Conservation (phyloP, 2,797 vertebrate genomes). For the Sebastes kiyomatsui region DNA sequence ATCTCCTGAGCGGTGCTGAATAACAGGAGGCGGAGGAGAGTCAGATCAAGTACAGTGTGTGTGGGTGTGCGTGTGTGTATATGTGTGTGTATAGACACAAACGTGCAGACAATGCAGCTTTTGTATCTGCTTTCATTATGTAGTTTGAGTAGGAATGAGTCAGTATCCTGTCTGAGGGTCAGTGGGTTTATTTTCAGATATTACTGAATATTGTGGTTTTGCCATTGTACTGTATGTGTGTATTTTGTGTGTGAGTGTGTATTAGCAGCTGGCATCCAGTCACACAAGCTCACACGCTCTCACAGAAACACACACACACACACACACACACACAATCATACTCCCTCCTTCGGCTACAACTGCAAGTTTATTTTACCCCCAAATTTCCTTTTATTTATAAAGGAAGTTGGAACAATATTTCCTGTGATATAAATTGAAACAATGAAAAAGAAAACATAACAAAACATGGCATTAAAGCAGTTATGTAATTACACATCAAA, state of each 20-base stretch:
- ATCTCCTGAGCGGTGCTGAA: constrained; percentile 59
- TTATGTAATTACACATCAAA: constrained; percentile 41
- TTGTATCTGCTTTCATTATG: constrained; percentile 42
- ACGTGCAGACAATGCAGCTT: constrained; percentile 52
- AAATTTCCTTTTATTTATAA: constrained; percentile 44
- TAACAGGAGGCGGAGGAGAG: constrained; percentile 56
- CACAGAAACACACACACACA: not conserved
- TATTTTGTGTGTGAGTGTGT: constrained; percentile 20
- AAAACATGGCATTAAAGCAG: constrained; percentile 1
- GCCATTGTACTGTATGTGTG: constrained; percentile 3
- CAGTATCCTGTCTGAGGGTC: constrained; percentile 58
- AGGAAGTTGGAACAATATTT: constrained; percentile 45
- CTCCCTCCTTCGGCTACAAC: not conserved
- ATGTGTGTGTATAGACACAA: not conserved
- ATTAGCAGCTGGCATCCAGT: not conserved
- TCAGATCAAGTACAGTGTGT: constrained; percentile 23
- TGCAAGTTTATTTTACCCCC: constrained; percentile 18
- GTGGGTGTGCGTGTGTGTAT: no score
- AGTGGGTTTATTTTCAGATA: constrained; percentile 49
- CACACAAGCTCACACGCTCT: not conserved
- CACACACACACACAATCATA: not conserved
- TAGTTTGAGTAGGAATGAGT: constrained; percentile 51
- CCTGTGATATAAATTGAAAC: constrained; percentile 30
- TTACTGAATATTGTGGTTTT: constrained; percentile 29
- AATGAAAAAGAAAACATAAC: not conserved